Evolutionary conservation across 2,888 invertebrate genomes (phyloP), one percentile per base, ranked within the genome.

Genomic region (Sussaba pulchella): DNA sequence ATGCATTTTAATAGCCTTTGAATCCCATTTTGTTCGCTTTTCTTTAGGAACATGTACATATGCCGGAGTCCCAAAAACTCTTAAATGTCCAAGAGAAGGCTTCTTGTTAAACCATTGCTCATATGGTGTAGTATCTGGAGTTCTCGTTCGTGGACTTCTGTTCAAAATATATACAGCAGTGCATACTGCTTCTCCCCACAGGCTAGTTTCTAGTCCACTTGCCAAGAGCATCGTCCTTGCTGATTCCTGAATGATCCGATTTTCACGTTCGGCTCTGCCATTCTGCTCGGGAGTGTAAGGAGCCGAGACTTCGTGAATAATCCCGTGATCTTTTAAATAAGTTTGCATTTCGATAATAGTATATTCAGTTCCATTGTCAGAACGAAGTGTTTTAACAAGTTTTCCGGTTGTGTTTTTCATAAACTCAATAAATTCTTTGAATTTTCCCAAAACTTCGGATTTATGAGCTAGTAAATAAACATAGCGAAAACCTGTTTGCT

Each of bases 261-360:
- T 84, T 39, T 85, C 85, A 19, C 82, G 72, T 54, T 85, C 82
- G 0, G 66, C 82, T 24, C 82, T 70, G 0, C 83, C 85, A 50
- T 85, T 86, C 69, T 85, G 83, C 14, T 84, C 81, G 1, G 83
- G 82, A 2, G 84, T 84, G 52, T 83, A 85, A 0, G 83, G 83
- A 5, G 83, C 70, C 0, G 83, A 81, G n/a, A 69, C 72, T 31
- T 82, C 78, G 21, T 83, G 66, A 0, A 50, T 47, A 6, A 85
- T 85, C 8, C 82, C 83, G 45, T 36, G 61, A 10, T 39, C 5
- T 10, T 50, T 19, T 9, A 54, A 3, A 5, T 31, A 39, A 1
- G 10, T 41, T 0, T 52, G n/a, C 41, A 67, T 50, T 41, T 21
- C 21, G 1, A 12, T 19, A 12, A 12, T 43, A 0, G 24, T 14